A percentile compares a stretch with the other conserved stretches of the same genome.
phyloP scores from a whole-genome alignment of 1,140 invertebrate genomes.

The Streblospio benedicti region DNA sequence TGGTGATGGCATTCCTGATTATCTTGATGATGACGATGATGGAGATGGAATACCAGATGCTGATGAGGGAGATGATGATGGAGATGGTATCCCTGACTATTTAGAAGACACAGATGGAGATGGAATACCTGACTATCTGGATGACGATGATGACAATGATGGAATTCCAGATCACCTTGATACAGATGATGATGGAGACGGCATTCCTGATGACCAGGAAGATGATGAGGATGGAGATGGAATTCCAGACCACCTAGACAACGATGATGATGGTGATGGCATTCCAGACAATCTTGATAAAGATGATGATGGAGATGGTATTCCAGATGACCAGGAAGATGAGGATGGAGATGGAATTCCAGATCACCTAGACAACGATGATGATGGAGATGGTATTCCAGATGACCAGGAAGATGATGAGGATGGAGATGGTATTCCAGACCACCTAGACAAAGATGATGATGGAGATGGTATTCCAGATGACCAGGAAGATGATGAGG shows the following conservation, averaged over 20 bases:
- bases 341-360: slow-evolving; percentile 28
- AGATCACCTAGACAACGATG: slow-evolving; percentile 21
- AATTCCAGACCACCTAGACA: slow-evolving; percentile 19
- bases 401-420: slow-evolving; percentile 26
- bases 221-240: slow-evolving; percentile 32
- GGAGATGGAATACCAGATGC: slow-evolving; percentile 26
- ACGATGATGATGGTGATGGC: slow-evolving; percentile 23
- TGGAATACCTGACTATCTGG: slow-evolving; percentile 34
- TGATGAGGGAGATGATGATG: slow-evolving; percentile 27
- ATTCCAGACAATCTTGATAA: slow-evolving; percentile 25
- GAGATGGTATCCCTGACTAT: slow-evolving; percentile 15
- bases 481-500: slow-evolving; percentile 17
- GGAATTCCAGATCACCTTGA: slow-evolving; percentile 10
- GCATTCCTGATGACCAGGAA: slow-evolving; percentile 21
- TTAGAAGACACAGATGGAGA: slow-evolving; percentile 24
- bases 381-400: slow-evolving; percentile 26
- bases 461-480: slow-evolving; percentile 24
- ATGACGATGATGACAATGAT: slow-evolving; percentile 20
- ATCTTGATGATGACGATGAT: slow-evolving; percentile 28
- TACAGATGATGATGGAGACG: slow-evolving; percentile 33
- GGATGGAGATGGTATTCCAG: slow-evolving; percentile 30
- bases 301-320: slow-evolving; percentile 26
- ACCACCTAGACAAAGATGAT: slow-evolving; percentile 27
- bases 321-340: slow-evolving; percentile 21
- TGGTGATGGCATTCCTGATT: slow-evolving; percentile 18